Evolutionary conservation across 2,113 vertebrate species (phyloP).

Genomic region (Corythornis cristatus): DNA sequence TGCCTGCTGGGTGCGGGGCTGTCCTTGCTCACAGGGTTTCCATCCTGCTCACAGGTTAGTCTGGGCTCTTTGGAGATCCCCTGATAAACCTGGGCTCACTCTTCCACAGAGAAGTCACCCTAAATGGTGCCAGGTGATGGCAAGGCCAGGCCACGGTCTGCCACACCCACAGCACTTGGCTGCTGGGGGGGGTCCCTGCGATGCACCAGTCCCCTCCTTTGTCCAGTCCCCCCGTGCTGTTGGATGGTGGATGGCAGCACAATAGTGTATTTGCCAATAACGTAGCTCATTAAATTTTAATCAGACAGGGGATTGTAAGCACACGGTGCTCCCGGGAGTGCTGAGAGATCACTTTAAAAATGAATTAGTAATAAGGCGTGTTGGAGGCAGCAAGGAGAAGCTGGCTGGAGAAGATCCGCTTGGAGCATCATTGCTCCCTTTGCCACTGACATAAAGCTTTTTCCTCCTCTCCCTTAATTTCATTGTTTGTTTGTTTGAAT

Average conservation of each 20-base stretch:
- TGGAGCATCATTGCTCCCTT: not conserved
- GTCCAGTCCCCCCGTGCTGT: not conserved
- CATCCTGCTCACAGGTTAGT: not conserved
- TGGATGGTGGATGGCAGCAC: not conserved
- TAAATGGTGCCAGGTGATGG: not conserved
- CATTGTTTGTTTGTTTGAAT: not conserved
- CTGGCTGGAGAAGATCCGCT: slow-evolving; percentile 1
- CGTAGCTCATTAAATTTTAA: slow-evolving; percentile 74
- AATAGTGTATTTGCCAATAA: slow-evolving; percentile 71
- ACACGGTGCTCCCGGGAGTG: slow-evolving; percentile 49
- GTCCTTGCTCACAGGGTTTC: not conserved
- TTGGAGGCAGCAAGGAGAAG: slow-evolving; percentile 50
- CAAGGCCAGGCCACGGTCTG: not conserved
- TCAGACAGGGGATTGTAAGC: slow-evolving; percentile 62
- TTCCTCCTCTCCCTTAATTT: not conserved
- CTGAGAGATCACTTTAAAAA: slow-evolving; percentile 66
- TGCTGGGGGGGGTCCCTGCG: accelerated
- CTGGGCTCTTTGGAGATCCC: not conserved
- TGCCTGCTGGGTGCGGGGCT: not conserved
- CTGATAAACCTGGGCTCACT: accelerated
- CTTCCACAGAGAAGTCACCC: not conserved
- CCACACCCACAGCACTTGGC: accelerated
- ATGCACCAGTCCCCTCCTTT: accelerated
- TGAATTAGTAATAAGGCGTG: slow-evolving; percentile 65
- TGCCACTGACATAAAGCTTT: not conserved